Base-by-base conservation (phyloP, 2,888 invertebrate genomes). In the Ichneumoninae sp. region DNA sequence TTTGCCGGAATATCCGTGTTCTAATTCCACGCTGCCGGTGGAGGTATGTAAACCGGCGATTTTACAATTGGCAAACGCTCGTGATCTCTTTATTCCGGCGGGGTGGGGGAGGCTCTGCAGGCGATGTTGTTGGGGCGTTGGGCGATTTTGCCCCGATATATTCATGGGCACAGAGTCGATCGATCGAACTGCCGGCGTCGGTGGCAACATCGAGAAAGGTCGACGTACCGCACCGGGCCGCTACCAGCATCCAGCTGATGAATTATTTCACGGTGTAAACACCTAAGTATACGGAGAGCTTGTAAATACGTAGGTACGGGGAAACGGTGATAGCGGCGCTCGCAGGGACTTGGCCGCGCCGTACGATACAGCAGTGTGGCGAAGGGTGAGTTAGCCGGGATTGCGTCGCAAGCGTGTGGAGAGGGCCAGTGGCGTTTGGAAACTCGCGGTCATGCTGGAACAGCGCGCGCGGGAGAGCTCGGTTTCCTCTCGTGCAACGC, bases 181-280 rank as follows among this genome's bases (percentile, higher is more conserved):
- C 76, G 76, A 76, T 76, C 76, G 66, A 66, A 52, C 22, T 3
- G n/a, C 16, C n/a, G 6, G 22, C 10, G 7, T 57, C 26, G 26
- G 57, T 16, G 19, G 62, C 47, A 62, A 65, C 75, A 65, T 50
- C 33, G 47, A 54, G 76, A 68, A 68, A 75, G 19, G 16, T 70
- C 19, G 47, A 81, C 57, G 70, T 60, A 36, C 57, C 70, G 66
- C 62, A 22, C 0, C 33, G 76, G 13, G 26, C 0, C 76, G 71
- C 77, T 75, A 79, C 84, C 84, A 85, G 85, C 85, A 84, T 80
- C 75, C 66, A 74, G 26, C 81, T 47, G 69, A 86, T 90, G 87
- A 90, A 91, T 91, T 88, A 91, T 91, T 90, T 89, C 88, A 83
- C 85, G 88, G 85, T 87, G 90, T 89, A 90, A 90, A 90, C 89